Conservation (phyloP, 53 echinoderm and acorn worm genomes). For the Holothuria scabra region DNA sequence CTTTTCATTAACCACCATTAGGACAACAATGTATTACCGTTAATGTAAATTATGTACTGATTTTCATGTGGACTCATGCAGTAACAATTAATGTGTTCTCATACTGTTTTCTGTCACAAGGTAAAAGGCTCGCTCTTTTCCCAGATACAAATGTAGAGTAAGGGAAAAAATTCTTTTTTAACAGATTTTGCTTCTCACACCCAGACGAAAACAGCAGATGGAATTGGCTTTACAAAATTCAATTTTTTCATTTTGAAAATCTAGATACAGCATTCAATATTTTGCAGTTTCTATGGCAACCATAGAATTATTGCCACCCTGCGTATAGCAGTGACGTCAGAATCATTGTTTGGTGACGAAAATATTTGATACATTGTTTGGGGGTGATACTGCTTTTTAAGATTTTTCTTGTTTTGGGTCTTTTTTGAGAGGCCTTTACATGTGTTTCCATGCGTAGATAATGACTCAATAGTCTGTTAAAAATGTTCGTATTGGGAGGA, state of each 20-base stretch:
- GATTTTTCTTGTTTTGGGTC: neutral
- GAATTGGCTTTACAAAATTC: constrained; percentile 36
- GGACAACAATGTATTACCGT: no score
- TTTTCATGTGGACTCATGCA: no score
- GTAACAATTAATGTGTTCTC: no score
- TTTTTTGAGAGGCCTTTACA: constrained; percentile 5
- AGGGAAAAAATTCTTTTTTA: no score
- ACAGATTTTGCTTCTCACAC: constrained; percentile 12
- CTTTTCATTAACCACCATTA: no score
- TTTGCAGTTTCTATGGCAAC: constrained; percentile 34
- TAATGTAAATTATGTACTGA: no score
- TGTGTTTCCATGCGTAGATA: constrained; percentile 12
- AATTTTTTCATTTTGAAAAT: constrained; percentile 34
- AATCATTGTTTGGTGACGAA: constrained; percentile 30
- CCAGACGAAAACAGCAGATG: constrained; percentile 30
- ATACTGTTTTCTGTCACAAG: no score
- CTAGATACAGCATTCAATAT: constrained; percentile 35
- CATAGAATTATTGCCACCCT: constrained; percentile 37
- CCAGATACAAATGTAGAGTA: no score
- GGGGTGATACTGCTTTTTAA: constrained; percentile 1
- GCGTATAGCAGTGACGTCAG: constrained; percentile 30
- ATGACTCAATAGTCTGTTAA: constrained; percentile 15
- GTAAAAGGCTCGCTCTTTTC: no score
- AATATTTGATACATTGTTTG: constrained; percentile 32
- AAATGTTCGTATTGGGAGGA: neutral